Base-by-base conservation (phyloP, 2,113 vertebrate genomes). In the Tetrax tetrax region DNA sequence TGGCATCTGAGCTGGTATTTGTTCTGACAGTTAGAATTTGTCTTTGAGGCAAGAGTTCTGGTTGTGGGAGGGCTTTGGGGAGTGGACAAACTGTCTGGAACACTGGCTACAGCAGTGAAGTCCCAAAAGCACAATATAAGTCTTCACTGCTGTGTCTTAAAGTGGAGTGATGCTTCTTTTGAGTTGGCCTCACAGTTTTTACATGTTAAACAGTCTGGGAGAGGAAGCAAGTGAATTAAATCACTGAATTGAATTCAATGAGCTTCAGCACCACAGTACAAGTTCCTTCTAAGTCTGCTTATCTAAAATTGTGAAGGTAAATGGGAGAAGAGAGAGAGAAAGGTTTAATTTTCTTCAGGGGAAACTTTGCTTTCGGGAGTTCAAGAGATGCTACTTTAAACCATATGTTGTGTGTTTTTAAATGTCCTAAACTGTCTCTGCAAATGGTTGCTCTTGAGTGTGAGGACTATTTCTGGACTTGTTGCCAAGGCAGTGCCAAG, bases 401-500 rank as follows among this genome's bases (percentile, higher is more conserved):
- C 96, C 96, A 96, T 96, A 97, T 90, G 90, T 86, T 94, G 96
- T 94, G 69, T 95, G 83, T 94, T 97, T 96, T 88, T 51, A 93
- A 91, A 93, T 72, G 83, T 88, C 92, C 93, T 89, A 69, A 94
- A 75, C 61, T 96, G 93, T 88, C 83, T 94, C 88, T 95, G 96
- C 90, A 93, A 94, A 95, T 29, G 80, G 91, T 89, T 31, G 77
- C 89, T 95, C 87, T 75, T 9, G 77, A 81, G 89, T 48, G 76
- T 37, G 92, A 94, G 92, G 60, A 94, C 95, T 97, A 96, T 97
- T 96, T 95, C 93, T 94, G 89, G 95, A 94, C 95, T 95, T 96
- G 96, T 91, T 96, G 95, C 95, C 92, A 96, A 94, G 96, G 95
- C 93, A 93, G 92, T 96, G 92, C 85, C 90, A 94, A 91, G 95